Conservation (phyloP, 2,113 vertebrate species). For the Passer montanus region DNA sequence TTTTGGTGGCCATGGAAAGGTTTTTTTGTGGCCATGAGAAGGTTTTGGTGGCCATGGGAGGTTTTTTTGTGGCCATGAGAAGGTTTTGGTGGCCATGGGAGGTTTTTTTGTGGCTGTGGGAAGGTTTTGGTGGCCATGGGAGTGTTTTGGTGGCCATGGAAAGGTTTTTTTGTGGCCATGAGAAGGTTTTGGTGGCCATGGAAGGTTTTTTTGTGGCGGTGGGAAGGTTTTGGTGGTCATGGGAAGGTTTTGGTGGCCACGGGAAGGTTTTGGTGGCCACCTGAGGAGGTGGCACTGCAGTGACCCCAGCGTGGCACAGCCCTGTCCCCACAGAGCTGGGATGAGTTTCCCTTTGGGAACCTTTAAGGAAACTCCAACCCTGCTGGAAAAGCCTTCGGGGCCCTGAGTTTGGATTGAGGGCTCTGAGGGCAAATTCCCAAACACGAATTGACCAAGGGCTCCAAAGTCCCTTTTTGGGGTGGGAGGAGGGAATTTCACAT, state of each 20-base stretch:
- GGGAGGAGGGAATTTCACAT: neutral
- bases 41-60: too few relatives aligned
- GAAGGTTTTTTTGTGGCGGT: fast-evolving
- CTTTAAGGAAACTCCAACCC: neutral
- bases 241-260: neutral
- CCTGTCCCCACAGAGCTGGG: fast-evolving
- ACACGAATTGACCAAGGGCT: neutral
- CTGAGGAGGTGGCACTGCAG: neutral
- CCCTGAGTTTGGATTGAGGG: neutral
- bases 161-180: neutral
- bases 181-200: neutral
- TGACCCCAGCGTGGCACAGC: neutral
- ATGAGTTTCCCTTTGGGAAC: neutral
- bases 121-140: too few relatives aligned
- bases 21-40: too few relatives aligned
- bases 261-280: neutral
- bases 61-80: too few relatives aligned
- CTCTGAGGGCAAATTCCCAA: neutral
- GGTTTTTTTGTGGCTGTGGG: too few relatives aligned
- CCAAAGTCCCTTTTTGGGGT: neutral
- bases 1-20: too few relatives aligned
- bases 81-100: too few relatives aligned
- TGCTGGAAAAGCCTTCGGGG: neutral
- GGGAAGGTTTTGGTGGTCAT: neutral
- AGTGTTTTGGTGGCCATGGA: too few relatives aligned